These are phyloP conservation scores for Microcaecilia unicolor DNA, from an alignment of 2,797 vertebrate species.

Conservation along the genomic window DNA sequence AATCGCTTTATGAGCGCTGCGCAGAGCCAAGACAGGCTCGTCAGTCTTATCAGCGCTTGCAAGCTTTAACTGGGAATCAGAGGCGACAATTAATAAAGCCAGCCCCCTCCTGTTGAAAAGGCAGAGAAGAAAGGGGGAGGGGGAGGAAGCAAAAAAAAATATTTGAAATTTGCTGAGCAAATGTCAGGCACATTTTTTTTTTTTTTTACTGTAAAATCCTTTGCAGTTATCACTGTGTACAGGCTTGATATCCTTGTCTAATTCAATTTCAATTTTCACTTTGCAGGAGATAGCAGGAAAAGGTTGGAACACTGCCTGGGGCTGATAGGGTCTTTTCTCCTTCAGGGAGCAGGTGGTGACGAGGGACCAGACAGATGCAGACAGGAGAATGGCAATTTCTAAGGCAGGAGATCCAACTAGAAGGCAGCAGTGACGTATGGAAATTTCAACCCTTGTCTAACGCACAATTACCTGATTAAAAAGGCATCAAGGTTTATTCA, in stretches of 20 bases:
- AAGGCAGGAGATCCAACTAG: constrained; percentile 37
- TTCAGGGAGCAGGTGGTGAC: constrained; percentile 17
- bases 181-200: constrained; percentile 43
- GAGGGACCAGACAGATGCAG: constrained; percentile 27
- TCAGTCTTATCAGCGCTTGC: constrained; percentile 48
- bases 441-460: constrained; percentile 28
- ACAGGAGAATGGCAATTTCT: constrained; percentile 14
- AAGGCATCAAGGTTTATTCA: too few species aligned
- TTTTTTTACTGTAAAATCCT: constrained; percentile 50
- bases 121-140: constrained; percentile 38
- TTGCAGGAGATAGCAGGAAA: constrained; percentile 60
- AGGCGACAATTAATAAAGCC: constrained; percentile 65
- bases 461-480: constrained; percentile 38
- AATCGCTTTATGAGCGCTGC: constrained; percentile 38
- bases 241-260: constrained; percentile 62
- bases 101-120: constrained; percentile 38
- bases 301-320: constrained; percentile 54
- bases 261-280: constrained; percentile 62
- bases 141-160: constrained; percentile 41
- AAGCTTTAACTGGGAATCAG: constrained; percentile 57
- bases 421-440: constrained; percentile 30
- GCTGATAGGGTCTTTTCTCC: too few species aligned
- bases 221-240: constrained; percentile 63
- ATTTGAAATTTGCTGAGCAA: constrained; percentile 46
- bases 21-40: constrained; percentile 22